These are phyloP conservation scores for Spinus pinus DNA, from an alignment of 2,797 vertebrate species.

Conservation along the genomic window DNA sequence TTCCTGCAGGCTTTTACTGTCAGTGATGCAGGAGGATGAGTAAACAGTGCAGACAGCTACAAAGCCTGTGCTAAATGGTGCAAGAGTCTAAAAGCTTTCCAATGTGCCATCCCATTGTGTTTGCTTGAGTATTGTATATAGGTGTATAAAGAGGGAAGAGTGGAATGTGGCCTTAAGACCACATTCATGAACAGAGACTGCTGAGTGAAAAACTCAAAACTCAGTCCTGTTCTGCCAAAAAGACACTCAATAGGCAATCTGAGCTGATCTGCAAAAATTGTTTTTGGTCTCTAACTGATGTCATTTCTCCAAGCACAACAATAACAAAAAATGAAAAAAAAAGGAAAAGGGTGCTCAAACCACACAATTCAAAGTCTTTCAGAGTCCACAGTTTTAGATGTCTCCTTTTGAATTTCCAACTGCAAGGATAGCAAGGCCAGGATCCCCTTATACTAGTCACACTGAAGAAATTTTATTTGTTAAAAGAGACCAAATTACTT, in stretches of 20 bases:
- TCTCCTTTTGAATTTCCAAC: neutral
- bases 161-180: neutral
- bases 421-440: neutral
- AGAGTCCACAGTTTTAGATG: neutral
- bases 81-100: constrained; percentile 24
- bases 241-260: neutral
- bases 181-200: neutral
- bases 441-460: neutral
- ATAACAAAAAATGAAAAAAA: neutral
- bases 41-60: constrained; percentile 30
- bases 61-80: neutral
- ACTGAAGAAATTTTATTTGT: neutral
- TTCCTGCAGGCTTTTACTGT: neutral
- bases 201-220: neutral
- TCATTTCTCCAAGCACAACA: neutral
- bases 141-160: neutral
- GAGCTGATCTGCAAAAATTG: neutral
- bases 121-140: neutral
- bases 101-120: neutral
- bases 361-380: neutral
- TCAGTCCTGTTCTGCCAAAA: neutral
- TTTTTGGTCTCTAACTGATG: neutral
- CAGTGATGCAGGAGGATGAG: neutral
- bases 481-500: neutral
- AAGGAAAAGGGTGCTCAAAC: neutral